Conservation (phyloP, 2,797 vertebrate genomes). For the Onychomys torridus region DNA sequence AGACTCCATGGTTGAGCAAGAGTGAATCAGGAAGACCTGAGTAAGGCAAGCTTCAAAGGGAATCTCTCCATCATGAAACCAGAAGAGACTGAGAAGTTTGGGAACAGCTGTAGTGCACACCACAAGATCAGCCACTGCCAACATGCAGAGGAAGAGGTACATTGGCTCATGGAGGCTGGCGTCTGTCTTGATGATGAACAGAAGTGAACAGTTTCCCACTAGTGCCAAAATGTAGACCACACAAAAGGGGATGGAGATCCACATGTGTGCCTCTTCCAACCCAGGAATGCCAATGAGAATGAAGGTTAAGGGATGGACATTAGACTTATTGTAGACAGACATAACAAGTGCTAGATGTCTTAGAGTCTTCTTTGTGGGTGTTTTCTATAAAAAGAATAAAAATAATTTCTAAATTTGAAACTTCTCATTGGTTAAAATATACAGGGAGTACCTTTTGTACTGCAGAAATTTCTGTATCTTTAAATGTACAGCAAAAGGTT, state of each 20-base stretch:
- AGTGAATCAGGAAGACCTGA: conserved; percentile 79
- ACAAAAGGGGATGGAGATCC: conserved; percentile 75
- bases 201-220: conserved; percentile 71
- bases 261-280: conserved; percentile 67
- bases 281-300: conserved; percentile 79
- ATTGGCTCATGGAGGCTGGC: conserved; percentile 71
- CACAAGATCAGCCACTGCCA: conserved; percentile 65
- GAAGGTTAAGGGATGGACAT: conserved; percentile 59
- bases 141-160: conserved; percentile 78
- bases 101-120: conserved; percentile 68
- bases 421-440: background rate
- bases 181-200: conserved; percentile 76
- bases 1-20: conserved; percentile 76
- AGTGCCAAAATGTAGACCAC: conserved; percentile 57
- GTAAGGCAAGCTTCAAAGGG: conserved; percentile 67
- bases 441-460: background rate
- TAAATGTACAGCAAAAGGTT: background rate
- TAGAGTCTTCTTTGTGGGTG: background rate
- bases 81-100: conserved; percentile 77
- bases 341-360: background rate
- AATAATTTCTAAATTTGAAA: background rate
- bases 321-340: conserved; percentile 50
- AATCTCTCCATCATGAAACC: conserved; percentile 70
- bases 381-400: conserved; percentile 12
- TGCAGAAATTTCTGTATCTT: background rate